Evolutionary conservation across 2,113 vertebrate genomes (phyloP), one percentile per base, ranked within the genome.

Genomic region (Bujurquina vittata): DNA sequence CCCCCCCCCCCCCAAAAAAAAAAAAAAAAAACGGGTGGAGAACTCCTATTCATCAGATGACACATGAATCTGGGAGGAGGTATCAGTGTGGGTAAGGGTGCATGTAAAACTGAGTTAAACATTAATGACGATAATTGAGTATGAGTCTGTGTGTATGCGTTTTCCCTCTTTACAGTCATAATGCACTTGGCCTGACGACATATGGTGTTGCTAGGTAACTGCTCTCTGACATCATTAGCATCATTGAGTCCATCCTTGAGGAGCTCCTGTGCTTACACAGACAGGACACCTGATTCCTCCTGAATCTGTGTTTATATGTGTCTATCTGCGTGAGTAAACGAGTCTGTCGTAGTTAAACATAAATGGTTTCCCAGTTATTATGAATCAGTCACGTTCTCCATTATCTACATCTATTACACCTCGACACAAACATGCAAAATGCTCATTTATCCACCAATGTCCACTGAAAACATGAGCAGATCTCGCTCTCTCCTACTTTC

Each of bases 171-270:
- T 89, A 77, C 86, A 86, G 84, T 89, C 87, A 79, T 95, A 93
- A 92, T 81, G 92, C 93, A 91, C 89, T 94, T 92, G 46, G 79
- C 85, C 89, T 94, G 94, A 95, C 89, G 95, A 93, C 95, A 96
- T 95, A 95, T 89, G 90, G 84, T 79, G 94, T 96, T 97, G 95
- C 96, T 96, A 95, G 94, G 95, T 95, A 96, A 97, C 95, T 86
- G 85, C 89, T 94, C 95, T 95, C 95, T 96, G 96, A 97, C 96
- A 96, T 97, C 96, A 96, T 94, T 96, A 96, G 96, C 96, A 96
- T 97, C 96, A 96, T 94, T 94, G 94, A 6, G 22, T 79, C 94
- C 95, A 95, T 94, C 92, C 87, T 78, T 89, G 92, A 94, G 40
- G 94, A 95, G 91, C 95, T 95, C 89, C 90, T 86, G 84, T 84